phyloP scores from a whole-genome alignment of 2,888 invertebrate genomes.

The Galeruca laticollis region DNA sequence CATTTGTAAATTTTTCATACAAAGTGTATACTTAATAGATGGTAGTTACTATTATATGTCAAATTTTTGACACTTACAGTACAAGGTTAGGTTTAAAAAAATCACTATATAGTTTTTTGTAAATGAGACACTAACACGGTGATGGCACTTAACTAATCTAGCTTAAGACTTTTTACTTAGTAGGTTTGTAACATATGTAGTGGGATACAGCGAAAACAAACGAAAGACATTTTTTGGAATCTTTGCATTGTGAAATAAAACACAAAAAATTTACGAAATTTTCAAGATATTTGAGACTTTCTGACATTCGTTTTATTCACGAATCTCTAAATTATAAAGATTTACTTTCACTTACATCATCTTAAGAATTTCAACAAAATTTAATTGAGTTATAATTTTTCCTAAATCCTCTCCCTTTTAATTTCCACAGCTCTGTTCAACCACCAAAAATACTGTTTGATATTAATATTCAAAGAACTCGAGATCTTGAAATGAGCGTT shows the following conservation, averaged over 20 bases:
- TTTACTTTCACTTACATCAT: no score
- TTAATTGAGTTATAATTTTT: no score
- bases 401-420: no score
- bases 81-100: conserved; percentile 63
- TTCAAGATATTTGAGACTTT: no score
- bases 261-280: no score
- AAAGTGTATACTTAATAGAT: conserved; percentile 63
- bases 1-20: conserved; percentile 57
- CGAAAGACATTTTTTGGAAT: neutral
- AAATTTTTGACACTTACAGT: conserved; percentile 63
- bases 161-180: conserved; percentile 63
- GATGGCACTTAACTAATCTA: conserved; percentile 67
- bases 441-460: no score
- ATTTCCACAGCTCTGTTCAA: no score
- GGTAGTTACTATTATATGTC: conserved; percentile 58
- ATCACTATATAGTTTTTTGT: conserved; percentile 64
- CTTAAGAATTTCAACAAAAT: no score
- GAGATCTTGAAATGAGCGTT: no score
- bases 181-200: conserved; percentile 57
- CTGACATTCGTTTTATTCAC: no score
- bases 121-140: conserved; percentile 66
- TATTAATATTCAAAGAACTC: no score
- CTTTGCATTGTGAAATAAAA: neutral
- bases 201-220: conserved; percentile 4
- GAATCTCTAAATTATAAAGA: no score